These are phyloP conservation scores for Cylas formicarius DNA, from an alignment of 1,140 invertebrate species.

Conservation along the genomic window DNA sequence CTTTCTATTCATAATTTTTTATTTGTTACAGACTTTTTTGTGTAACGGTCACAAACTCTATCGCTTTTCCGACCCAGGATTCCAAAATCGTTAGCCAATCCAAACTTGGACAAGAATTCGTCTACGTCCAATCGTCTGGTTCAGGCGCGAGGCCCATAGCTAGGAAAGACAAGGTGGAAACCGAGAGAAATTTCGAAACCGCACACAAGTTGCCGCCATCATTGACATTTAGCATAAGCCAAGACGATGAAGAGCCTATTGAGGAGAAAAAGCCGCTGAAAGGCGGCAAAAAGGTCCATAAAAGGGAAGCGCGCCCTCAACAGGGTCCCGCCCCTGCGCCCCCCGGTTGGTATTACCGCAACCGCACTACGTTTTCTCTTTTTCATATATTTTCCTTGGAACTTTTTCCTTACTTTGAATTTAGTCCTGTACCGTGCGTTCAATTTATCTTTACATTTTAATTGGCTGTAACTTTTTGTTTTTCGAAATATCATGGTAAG, in stretches of 20 bases:
- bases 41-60: conserved; percentile 5
- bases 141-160: conserved; percentile 28
- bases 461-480: too few species aligned
- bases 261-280: conserved; percentile 18
- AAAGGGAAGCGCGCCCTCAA: conserved; percentile 26
- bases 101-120: conserved; percentile 37
- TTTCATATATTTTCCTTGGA: too few species aligned
- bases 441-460: too few species aligned
- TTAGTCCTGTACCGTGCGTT: too few species aligned
- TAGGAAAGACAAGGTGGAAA: conserved; percentile 33
- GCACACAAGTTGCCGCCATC: conserved; percentile 38
- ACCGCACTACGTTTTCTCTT: too few species aligned
- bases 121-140: conserved; percentile 34
- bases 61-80: conserved; percentile 22
- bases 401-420: too few species aligned
- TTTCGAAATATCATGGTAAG: too few species aligned
- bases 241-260: conserved; percentile 25
- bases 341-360: conserved; percentile 20
- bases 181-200: conserved; percentile 35
- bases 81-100: conserved; percentile 30
- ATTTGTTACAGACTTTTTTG: conserved; percentile 31
- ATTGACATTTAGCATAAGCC: conserved; percentile 27
- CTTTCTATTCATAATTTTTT: not conserved
- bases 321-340: conserved; percentile 33
- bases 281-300: conserved; percentile 22